These are phyloP conservation scores for Liopterus haemorrhoidalis DNA, from an alignment of 2,888 invertebrate genomes.

Conservation along the genomic window DNA sequence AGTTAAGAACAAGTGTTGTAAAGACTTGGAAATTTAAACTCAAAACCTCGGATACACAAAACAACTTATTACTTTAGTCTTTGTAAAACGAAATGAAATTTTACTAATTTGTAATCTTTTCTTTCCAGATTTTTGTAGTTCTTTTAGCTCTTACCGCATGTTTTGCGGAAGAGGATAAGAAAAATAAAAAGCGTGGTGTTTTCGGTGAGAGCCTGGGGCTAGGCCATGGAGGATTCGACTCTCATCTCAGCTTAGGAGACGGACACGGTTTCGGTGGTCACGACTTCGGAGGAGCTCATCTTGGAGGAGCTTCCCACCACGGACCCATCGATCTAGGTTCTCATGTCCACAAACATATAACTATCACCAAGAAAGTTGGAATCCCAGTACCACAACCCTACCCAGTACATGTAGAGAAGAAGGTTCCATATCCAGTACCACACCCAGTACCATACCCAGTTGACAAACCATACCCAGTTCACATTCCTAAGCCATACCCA, in stretches of 20 bases:
- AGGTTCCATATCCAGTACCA: constrained; percentile 31
- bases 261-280: constrained; percentile 4
- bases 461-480: constrained; percentile 35
- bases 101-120: constrained; percentile 7
- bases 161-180: constrained; percentile 41
- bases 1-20: too few species aligned
- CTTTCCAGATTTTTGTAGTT: constrained; percentile 45
- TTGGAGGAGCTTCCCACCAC: background rate
- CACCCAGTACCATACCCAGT: constrained; percentile 38
- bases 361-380: constrained; percentile 42
- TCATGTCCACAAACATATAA: constrained; percentile 33
- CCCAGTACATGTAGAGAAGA: constrained; percentile 40
- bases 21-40: too few species aligned
- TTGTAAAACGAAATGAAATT: too few species aligned
- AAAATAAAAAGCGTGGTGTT: constrained; percentile 46
- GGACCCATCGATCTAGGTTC: constrained; percentile 27
- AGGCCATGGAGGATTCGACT: too few species aligned
- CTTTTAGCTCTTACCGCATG: constrained; percentile 45
- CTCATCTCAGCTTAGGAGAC: too few species aligned
- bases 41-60: too few species aligned
- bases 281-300: too few species aligned
- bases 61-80: too few species aligned
- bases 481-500: constrained; percentile 38
- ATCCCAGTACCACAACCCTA: constrained; percentile 45
- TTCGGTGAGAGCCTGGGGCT: constrained; percentile 42